A percentile compares a stretch with the other conserved stretches of the same genome.
These are phyloP conservation scores for Catharus ustulatus DNA, from an alignment of 2,797 vertebrate genomes.

Conservation along the genomic window DNA sequence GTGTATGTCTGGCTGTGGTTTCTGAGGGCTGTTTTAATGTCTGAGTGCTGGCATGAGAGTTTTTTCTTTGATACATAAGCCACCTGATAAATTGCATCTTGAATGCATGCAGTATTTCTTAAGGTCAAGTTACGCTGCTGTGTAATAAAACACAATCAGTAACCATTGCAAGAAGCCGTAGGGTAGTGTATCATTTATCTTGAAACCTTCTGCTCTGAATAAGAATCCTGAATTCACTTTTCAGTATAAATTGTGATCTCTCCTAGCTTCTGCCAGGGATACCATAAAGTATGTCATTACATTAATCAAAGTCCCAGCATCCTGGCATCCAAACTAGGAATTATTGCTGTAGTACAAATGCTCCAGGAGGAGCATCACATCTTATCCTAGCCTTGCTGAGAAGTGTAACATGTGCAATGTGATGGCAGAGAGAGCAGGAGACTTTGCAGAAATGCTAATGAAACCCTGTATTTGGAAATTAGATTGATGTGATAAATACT, in stretches of 20 bases:
- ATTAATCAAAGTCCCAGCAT: conserved; percentile 63
- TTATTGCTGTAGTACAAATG: conserved; percentile 50
- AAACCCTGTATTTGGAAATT: not conserved
- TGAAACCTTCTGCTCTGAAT: conserved; percentile 41
- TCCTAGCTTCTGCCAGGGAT: conserved; percentile 51
- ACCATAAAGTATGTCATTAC: conserved; percentile 10
- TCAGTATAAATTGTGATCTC: conserved; percentile 44
- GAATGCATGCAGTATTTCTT: conserved; percentile 39
- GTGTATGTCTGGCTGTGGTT: not conserved
- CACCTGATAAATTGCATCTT: conserved; percentile 34
- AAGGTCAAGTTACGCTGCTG: conserved; percentile 38
- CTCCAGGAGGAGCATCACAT: not conserved
- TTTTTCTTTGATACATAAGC: not conserved
- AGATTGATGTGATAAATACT: conserved; percentile 22
- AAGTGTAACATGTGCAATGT: not conserved
- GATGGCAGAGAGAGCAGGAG: not conserved
- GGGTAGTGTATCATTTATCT: conserved; percentile 44
- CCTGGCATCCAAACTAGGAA: conserved; percentile 37
- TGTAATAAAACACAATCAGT: conserved; percentile 50
- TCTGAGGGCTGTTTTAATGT: not conserved
- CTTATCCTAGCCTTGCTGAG: not conserved
- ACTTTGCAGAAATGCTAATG: not conserved
- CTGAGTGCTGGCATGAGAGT: not conserved
- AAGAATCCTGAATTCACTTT: conserved; percentile 46
- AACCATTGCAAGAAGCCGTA: not conserved